These are phyloP conservation scores for Ptychadena robeensis DNA, from an alignment of 2,797 vertebrate genomes.

Conservation along the genomic window DNA sequence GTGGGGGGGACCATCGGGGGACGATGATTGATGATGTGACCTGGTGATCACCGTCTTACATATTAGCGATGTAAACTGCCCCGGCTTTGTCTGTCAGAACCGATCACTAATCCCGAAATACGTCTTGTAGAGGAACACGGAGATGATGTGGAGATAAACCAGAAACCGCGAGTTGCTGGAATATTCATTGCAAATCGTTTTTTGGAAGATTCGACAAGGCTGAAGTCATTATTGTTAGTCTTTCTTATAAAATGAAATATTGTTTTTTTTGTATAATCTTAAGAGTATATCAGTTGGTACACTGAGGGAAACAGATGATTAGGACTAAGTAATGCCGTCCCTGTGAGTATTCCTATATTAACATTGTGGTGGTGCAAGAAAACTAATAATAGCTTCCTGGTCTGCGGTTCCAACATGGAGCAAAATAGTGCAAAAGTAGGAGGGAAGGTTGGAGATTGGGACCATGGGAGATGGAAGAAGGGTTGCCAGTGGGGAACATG, in stretches of 20 bases:
- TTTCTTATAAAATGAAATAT: no score
- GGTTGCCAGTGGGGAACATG: no score
- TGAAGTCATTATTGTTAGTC: neutral
- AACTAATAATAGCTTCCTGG: no score
- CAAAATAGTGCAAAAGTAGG: no score
- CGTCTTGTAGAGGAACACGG: neutral
- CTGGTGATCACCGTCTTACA: neutral
- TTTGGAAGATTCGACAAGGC: neutral
- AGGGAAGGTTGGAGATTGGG: no score
- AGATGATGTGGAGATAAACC: neutral
- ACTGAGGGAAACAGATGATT: neutral
- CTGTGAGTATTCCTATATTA: no score
- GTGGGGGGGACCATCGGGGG: neutral
- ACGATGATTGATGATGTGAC: slow-evolving; percentile 4
- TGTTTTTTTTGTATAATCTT: slow-evolving; percentile 3
- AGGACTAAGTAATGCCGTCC: no score
- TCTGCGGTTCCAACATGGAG: no score
- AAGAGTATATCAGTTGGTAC: slow-evolving; percentile 10
- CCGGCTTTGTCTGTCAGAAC: slow-evolving; percentile 17
- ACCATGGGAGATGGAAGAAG: no score
- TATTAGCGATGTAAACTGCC: neutral
- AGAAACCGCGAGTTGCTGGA: slow-evolving; percentile 20
- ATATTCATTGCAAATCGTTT: neutral
- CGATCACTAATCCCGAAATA: slow-evolving; percentile 4
- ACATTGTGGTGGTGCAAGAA: no score